These are phyloP conservation scores for Paramisgurnus dabryanus DNA, from an alignment of 2,113 vertebrate species.

Conservation along the genomic window DNA sequence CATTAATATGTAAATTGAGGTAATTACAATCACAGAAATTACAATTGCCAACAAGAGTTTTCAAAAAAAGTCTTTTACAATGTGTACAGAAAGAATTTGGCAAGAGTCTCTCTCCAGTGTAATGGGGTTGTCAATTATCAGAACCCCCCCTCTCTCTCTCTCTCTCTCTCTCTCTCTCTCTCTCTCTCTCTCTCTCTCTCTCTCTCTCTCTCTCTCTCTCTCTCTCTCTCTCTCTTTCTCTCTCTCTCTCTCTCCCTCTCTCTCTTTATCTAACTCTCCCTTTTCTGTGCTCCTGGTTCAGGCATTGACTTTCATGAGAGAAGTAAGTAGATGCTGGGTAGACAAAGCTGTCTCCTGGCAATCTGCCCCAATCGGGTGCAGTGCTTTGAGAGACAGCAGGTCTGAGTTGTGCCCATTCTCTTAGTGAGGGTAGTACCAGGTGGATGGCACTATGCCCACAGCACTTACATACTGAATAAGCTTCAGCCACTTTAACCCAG, in stretches of 20 bases:
- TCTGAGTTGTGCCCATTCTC: conserved; percentile 60
- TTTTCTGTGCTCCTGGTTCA: conserved; percentile 23
- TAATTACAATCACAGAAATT: conserved; percentile 1
- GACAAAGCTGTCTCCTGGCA: conserved; percentile 68
- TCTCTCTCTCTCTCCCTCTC: conserved; percentile 6
- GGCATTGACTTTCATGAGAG: conserved; percentile 69
- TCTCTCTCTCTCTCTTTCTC: background rate
- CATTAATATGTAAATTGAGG: conserved; percentile 16
- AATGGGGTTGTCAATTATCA: conserved; percentile 22
- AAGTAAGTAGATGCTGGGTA: conserved; percentile 64
- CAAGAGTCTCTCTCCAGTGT: conserved; percentile 6
- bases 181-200: background rate
- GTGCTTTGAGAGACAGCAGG: conserved; percentile 60
- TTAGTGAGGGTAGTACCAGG: conserved; percentile 62
- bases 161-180: background rate
- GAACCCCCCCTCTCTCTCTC: conserved; percentile 26
- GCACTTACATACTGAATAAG: conserved; percentile 61
- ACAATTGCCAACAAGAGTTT: background rate
- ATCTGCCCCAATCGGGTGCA: conserved; percentile 55
- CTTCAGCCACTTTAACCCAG: conserved; percentile 39
- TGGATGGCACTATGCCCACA: conserved; percentile 68
- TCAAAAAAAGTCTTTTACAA: background rate
- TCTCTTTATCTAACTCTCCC: background rate
- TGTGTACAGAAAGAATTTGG: conserved; percentile 12
- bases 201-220: conserved; percentile 6